These are phyloP conservation scores for Moxostoma hubbsi DNA, from an alignment of 2,797 vertebrate genomes.

Conservation along the genomic window DNA sequence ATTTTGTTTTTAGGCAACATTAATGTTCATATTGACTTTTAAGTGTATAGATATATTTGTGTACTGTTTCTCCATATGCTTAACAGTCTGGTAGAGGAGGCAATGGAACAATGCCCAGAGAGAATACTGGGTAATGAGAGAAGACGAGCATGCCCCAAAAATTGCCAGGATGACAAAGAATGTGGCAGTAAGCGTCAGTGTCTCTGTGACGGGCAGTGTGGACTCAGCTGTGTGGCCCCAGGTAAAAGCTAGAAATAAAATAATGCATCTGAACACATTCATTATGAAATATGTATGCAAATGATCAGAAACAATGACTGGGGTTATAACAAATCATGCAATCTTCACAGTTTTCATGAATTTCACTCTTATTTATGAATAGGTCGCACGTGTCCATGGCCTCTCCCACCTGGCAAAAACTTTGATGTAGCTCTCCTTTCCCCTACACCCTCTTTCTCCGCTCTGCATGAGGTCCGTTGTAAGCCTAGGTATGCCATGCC, in stretches of 20 bases:
- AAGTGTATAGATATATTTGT: background rate
- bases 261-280: conserved; percentile 5
- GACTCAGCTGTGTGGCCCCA: conserved; percentile 84
- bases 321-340: background rate
- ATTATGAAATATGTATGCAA: background rate
- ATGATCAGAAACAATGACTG: background rate
- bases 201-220: conserved; percentile 84
- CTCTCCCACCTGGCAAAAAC: conserved; percentile 68
- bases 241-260: conserved; percentile 65
- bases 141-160: conserved; percentile 75
- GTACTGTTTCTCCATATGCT: background rate
- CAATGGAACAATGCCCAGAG: conserved; percentile 72
- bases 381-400: conserved; percentile 84
- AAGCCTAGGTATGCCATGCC: conserved; percentile 74
- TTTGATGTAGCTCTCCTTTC: conserved; percentile 71
- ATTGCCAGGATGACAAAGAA: conserved; percentile 75
- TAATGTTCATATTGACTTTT: background rate
- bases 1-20: conserved; percentile 54
- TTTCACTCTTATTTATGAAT: conserved; percentile 1
- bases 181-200: conserved; percentile 81
- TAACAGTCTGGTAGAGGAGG: conserved; percentile 43
- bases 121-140: conserved; percentile 75
- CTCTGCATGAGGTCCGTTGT: conserved; percentile 80
- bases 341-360: background rate
- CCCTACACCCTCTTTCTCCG: conserved; percentile 79